Evolutionary conservation across 2,113 vertebrate genomes (phyloP), one percentile per base, ranked within the genome.

Genomic region (Leuciscus idus): DNA sequence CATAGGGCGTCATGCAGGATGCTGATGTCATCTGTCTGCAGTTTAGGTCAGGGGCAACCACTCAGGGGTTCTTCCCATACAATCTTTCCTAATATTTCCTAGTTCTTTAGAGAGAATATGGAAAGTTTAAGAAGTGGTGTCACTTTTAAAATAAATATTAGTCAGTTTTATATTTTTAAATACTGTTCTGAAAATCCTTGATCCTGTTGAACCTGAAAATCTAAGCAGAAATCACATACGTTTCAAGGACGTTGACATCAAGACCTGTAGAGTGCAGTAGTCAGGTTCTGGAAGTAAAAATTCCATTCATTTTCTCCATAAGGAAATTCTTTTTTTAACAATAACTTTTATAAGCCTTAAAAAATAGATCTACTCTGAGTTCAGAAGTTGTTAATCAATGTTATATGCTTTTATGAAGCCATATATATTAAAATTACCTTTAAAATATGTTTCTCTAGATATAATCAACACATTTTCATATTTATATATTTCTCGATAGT

Each of bases 1-100:
- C 92, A 88, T 82, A 81, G 83, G 92, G 90, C 88, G 88, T 92
- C 92, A 81, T 83, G 76, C 89, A 82, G 88, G 89, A 90, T 90
- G 82, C 76, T 87, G 81, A 86, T 90, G 89, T 90, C 92, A 87
- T 92, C 88, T 84, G 88, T 46, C 90, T 61, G 76, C 59, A 39
- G 86, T 90, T 88, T 80, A 73, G 87, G 75, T 70, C 74, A 62
- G 30, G 88, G 88, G 87, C 55, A 59, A 46, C 84, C 75, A 83
- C 8, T 28, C 50, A 17, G 48, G 81, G 50, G 66, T 73, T 72
- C 68, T 68, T 43, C 33, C 26, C 52, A 7, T 12, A 48, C 23
- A 19, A 72, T 4, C 46, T 26, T 43, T 33, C n/a, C 21, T 21
- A 7, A n/a, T 70, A 66, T 66, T 43, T 62, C 57, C 23, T 26